Evolutionary conservation across 1,140 invertebrate species (phyloP), one percentile per base, ranked within the genome.

Genomic region (Potamilus streckersoni): DNA sequence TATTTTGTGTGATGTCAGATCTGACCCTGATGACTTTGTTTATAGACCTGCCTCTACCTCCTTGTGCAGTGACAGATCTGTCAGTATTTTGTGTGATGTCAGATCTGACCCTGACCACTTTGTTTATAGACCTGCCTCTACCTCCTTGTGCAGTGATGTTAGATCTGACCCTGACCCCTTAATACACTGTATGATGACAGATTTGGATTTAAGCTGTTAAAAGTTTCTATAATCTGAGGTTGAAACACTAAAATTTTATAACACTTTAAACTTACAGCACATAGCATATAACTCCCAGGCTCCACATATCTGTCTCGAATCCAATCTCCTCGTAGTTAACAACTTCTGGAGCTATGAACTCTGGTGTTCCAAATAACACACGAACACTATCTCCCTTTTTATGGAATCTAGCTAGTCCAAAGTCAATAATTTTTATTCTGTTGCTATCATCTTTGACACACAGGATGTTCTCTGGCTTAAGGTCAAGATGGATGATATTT

Each of bases 401-500:
- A 69, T 96, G 91, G 69, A 93, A 92, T 82, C 79, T 71, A 23
- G 78, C 82, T 20, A 80, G 65, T n/a, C 80, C 79, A 78, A 82
- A 83, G 77, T 84, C 80, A 20, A 83, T 84, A 38, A 82, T 83
- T 75, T 83, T 84, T n/a, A 87, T 80, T 62, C 83, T 78, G 86
- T 95, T 94, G 17, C 94, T 84, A 94, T 64, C 94, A 94, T 81
- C 94, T 89, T 94, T 94, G 19, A 94, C 92, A 86, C 96, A 97
- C 91, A 98, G 94, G 71, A 98, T 96, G 84, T 98, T 98, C 89
- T 98, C 96, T 0, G 96, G 96, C 92, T 97, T 98, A 31, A 98
- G 88, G 89, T 98, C 96, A 58, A 98, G 89, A 90, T 98, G 96
- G 38, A 97, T 94, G 69, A 98, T 93, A 70, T 92, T 93, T 78